Evolutionary conservation across 92 coral and sea anemone genomes (phyloP), one percentile per base, ranked within the genome.

Genomic region (Umimayanthus chanpuru): DNA sequence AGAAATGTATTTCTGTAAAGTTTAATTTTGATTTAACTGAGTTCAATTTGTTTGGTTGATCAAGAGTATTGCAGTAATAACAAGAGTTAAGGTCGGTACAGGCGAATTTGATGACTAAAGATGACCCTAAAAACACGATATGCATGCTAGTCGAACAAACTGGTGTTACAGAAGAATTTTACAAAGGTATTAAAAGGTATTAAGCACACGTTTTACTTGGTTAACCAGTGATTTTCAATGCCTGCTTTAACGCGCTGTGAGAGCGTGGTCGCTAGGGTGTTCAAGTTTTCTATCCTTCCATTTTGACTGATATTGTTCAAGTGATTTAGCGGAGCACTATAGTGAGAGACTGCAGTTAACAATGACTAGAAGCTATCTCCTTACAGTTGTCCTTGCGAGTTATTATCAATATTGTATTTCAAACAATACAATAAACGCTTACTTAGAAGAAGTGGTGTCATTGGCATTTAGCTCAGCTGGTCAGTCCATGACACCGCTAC

Each of bases 341-440:
- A 32, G 76, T 26, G 11, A 29, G 23, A 26, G 10, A 9, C 23
- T 32, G 18, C 18, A 75, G 41, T 36, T 74, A 36, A 43, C 44
- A 39, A 21, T 4, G 53, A 75, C 39, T 75, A 38, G 79, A 75
- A 75, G 4, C 50, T 36, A 36, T 75, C 53, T 75, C 79, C 68
- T 61, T 5, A 61, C 7, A 75, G 79, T 75, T 75, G 79, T 39
- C 49, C 9, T 20, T 29, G 44, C 50, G 44, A 75, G 44, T 32
- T 75, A 38, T 75, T 75, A 75, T 14, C 47, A 75, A 39, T 75
- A 75, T 75, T 75, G 79, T 23, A 21, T 14, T 39, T 75, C 28
- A 39, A 75, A 38, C 21, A 61, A 61, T 20, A 6, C 50, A 41
- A 75, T 75, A 39, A 75, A 32, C 20, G 79, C n/a, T 43, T 39